A percentile compares a stretch with the other conserved stretches of the same genome.
These are phyloP conservation scores for Choloepus hoffmanni DNA, from an alignment of 2,113 vertebrate species.

Conservation along the genomic window DNA sequence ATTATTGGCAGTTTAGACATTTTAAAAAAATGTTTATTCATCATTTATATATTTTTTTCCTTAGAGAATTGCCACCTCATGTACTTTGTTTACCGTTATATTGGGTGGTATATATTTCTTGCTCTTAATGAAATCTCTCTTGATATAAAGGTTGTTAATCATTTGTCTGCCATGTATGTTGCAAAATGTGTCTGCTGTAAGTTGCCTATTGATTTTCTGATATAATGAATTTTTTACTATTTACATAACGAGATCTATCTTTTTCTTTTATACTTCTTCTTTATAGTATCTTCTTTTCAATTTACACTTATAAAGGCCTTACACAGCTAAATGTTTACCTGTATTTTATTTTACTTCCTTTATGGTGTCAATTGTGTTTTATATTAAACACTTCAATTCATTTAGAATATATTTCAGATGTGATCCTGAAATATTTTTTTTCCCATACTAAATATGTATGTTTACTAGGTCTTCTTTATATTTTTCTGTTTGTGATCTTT, in stretches of 20 bases:
- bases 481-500: background rate
- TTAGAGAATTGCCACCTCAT: background rate
- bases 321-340: background rate
- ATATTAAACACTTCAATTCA: background rate
- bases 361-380: background rate
- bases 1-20: background rate
- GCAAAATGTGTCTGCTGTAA: constrained; percentile 2
- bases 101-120: background rate
- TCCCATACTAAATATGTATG: background rate
- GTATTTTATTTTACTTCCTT: background rate
- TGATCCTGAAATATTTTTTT: background rate
- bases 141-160: background rate
- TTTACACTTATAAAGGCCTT: background rate
- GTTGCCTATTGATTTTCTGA: background rate
- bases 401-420: background rate
- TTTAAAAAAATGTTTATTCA: background rate
- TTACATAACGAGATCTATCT: background rate
- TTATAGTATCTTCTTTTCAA: background rate
- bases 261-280: background rate
- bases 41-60: background rate
- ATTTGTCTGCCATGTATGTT: background rate
- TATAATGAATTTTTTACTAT: background rate
- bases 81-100: background rate
- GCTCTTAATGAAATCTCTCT: background rate
- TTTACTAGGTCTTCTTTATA: background rate